Base-by-base conservation (phyloP, 1,140 invertebrate species). In the Steinernema khuongi region DNA sequence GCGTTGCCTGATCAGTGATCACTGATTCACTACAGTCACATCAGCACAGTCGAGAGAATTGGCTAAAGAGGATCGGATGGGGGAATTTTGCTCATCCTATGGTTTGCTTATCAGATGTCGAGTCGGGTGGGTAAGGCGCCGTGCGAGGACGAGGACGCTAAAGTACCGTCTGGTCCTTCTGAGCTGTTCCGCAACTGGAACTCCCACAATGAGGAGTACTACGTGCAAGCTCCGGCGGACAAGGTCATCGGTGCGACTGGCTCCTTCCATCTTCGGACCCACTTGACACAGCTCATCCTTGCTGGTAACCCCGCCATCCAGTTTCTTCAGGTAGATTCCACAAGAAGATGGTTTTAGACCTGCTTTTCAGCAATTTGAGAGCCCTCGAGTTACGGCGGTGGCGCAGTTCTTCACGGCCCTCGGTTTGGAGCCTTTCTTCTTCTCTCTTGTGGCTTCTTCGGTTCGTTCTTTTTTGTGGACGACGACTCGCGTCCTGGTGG, bases 401-500 rank as follows among this genome's bases (percentile, higher is more conserved):
- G 74, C 74, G 19, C 70, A 67, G 43, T n/a, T 75, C 36, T 75
- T 75, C 68, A 75, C 41, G 22, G 30, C 43, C 14, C 70, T 75
- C n/a, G 74, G 74, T 1, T 44, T 75, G n/a, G 74, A 75, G 30
- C 43, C 72, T 14, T 75, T 75, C 44, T 75, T 76, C 73, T 75
- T 75, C 36, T 30, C 73, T 19, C 36, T 75, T 14, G 50, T 75
- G 36, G 74, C 74, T 29, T 74, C 72, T n/a, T 2, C 43, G 26
- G 72, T 74, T 36, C 1, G 72, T 33, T 36, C 30, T 7, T 4
- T 71, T 4, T 69, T 71, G 7, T 71, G 7, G 41, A 11, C 22
- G 22, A 17, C 22, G 41, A 43, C 41, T 18, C 18, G n/a, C n/a
- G 41, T 18, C n/a, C n/a, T n/a, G n/a, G 41, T n/a, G n/a, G n/a